These are phyloP conservation scores for Drosophila murphyi DNA, from an alignment of 1,140 invertebrate genomes.

Conservation along the genomic window DNA sequence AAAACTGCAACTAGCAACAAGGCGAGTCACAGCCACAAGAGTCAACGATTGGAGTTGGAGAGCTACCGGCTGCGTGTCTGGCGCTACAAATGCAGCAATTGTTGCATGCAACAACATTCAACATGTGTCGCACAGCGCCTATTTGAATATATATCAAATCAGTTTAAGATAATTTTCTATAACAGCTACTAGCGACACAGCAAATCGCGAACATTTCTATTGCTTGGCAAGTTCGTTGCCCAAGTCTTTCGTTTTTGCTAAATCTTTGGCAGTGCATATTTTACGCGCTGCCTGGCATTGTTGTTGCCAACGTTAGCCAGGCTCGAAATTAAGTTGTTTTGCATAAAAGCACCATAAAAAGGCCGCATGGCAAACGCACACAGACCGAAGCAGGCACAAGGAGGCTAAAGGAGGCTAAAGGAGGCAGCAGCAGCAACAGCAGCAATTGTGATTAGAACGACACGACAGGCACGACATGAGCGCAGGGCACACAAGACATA, in stretches of 20 bases:
- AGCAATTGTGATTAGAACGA: slow-evolving; percentile 82
- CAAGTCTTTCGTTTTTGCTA: slow-evolving; percentile 45
- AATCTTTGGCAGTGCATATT: slow-evolving; percentile 68
- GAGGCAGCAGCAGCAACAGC: slow-evolving; percentile 27
- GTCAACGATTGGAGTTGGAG: neutral
- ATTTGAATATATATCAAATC: slow-evolving; percentile 84
- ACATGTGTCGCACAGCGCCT: slow-evolving; percentile 80
- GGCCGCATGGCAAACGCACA: slow-evolving; percentile 54
- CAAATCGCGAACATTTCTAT: slow-evolving; percentile 62
- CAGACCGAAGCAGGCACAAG: neutral
- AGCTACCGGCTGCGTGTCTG: slow-evolving; percentile 67
- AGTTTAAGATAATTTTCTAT: slow-evolving; percentile 82
- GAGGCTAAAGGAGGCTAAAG: slow-evolving; percentile 32
- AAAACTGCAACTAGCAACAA: slow-evolving; percentile 55
- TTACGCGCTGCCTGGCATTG: slow-evolving; percentile 57
- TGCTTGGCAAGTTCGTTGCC: slow-evolving; percentile 41
- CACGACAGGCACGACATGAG: slow-evolving; percentile 79
- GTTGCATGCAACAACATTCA: slow-evolving; percentile 77
- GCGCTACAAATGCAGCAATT: slow-evolving; percentile 63
- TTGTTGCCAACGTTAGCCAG: slow-evolving; percentile 56
- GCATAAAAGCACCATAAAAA: slow-evolving; percentile 83
- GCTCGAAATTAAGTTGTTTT: slow-evolving; percentile 80
- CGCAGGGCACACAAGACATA: slow-evolving; percentile 62
- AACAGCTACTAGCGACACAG: slow-evolving; percentile 58
- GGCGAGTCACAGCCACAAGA: slow-evolving; percentile 34